Conservation (phyloP, 2,888 invertebrate species). For the Philopedon plagiatum region DNA sequence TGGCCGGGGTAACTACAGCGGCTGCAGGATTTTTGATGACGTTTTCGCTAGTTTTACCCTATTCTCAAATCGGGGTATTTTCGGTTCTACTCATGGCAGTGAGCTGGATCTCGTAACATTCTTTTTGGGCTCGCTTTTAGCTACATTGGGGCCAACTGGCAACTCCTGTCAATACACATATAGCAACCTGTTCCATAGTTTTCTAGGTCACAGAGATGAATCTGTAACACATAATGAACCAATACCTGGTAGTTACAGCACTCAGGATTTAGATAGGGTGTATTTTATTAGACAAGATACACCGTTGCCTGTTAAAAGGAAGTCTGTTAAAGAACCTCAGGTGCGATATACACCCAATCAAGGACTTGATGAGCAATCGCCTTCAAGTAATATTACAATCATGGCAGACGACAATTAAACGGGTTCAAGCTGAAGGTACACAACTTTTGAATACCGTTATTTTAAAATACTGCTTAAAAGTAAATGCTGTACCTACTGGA, state of each 20-base stretch:
- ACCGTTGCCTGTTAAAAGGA: constrained; percentile 26
- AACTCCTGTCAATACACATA: constrained; percentile 74
- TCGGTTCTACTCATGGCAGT: constrained; percentile 89
- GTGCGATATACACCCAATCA: constrained; percentile 70
- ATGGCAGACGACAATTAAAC: constrained; percentile 73
- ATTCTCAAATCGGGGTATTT: constrained; percentile 93
- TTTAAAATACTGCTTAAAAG: no score
- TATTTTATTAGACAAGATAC: constrained; percentile 41
- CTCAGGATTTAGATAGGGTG: constrained; percentile 36
- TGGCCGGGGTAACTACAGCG: constrained; percentile 92
- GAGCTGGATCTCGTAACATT: constrained; percentile 94
- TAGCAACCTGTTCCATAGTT: constrained; percentile 56
- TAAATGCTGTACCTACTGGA: no score
- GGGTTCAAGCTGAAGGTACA: background rate
- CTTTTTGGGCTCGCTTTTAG: constrained; percentile 85
- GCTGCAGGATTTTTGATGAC: constrained; percentile 91
- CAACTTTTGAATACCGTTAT: constrained; percentile 48
- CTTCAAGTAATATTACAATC: constrained; percentile 76
- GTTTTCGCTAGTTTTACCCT: constrained; percentile 89
- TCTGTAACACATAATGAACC: constrained; percentile 56
- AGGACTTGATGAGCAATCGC: constrained; percentile 65
- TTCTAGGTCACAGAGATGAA: constrained; percentile 54
- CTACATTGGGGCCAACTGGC: constrained; percentile 80
- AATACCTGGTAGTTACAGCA: constrained; percentile 30
- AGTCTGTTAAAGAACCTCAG: constrained; percentile 48